Evolutionary conservation across 2,797 vertebrate species (phyloP), one percentile per base, ranked within the genome.

Genomic region (Tokudaia muenninki): DNA sequence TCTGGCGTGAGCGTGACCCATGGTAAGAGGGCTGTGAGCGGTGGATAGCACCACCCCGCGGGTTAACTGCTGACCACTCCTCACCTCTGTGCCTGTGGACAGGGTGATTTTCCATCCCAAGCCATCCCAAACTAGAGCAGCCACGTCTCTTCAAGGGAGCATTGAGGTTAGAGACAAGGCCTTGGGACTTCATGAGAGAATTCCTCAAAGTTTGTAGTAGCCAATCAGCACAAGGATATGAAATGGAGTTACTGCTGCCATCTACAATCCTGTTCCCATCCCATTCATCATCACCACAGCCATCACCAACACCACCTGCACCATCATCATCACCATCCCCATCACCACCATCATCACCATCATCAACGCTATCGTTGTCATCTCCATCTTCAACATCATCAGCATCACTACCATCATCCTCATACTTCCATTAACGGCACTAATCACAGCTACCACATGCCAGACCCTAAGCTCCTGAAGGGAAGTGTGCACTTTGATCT

Each of bases 241-340:
- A 22, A 52, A 6, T 21, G 14, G 3, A 14, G 21, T 12, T 13
- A 29, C 8, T 52, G 6, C 17, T 8, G 17, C 1, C n/a, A 26
- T 22, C 12, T 21, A 3, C 24, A 12, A 1, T 59, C 4, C 0
- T 11, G 19, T 0, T 31, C 34, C 0, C n/a, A 57, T 0, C 0
- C 2, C 8, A 52, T 1, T 1, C 22, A 87, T 0, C 59, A 70
- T 0, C 19, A 17, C 0, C 6, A 52, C 1, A 52, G n/a, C 0
- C 57, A 55, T 1, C 59, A 57, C 0, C 61, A 70, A 0, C 74
- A 75, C 6, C 37, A 34, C 2, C 50, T 50, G 0, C 24, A 47
- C 0, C 59, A 17, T 0, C 8, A 17, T 0, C 6, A 44, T 0
- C 29, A 72, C 1, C 26, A 84, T 0, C 26, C 37, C 0, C 26